phyloP scores from a whole-genome alignment of 2,888 invertebrate species.

The Clanis bilineata region DNA sequence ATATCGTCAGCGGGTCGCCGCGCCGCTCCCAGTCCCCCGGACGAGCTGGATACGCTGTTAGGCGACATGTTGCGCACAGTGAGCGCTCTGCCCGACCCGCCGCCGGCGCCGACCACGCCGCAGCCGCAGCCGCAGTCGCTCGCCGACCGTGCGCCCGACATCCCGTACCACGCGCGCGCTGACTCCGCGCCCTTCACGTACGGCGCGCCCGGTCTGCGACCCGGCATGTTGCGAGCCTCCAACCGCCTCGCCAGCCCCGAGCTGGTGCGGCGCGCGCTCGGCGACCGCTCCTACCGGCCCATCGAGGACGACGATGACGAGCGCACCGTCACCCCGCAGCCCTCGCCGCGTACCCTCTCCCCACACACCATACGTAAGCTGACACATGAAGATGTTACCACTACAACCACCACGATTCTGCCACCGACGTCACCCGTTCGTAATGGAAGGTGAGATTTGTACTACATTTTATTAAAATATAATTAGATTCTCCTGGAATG shows the following conservation, averaged over 20 bases:
- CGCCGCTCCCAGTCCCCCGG: constrained; percentile 78
- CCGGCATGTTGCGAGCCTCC: constrained; percentile 86
- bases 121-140: constrained; percentile 69
- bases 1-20: constrained; percentile 89
- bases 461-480: background rate
- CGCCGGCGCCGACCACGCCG: constrained; percentile 45
- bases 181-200: constrained; percentile 95
- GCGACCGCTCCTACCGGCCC: constrained; percentile 62
- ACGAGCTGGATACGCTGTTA: constrained; percentile 91
- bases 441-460: constrained; percentile 64
- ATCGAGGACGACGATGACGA: constrained; percentile 72
- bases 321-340: constrained; percentile 63
- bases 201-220: constrained; percentile 84
- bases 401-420: constrained; percentile 48
- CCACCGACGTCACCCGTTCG: constrained; percentile 52
- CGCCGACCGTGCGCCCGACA: constrained; percentile 80
- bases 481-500: too few species aligned
- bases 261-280: constrained; percentile 89
- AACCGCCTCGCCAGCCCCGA: constrained; percentile 92
- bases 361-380: constrained; percentile 65
- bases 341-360: constrained; percentile 55
- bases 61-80: constrained; percentile 94
- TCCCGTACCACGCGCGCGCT: constrained; percentile 95
- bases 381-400: constrained; percentile 68
- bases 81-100: constrained; percentile 88